Evolutionary conservation across 2,888 invertebrate genomes (phyloP).

Genomic region (Zaprionus obscuricornis): DNA sequence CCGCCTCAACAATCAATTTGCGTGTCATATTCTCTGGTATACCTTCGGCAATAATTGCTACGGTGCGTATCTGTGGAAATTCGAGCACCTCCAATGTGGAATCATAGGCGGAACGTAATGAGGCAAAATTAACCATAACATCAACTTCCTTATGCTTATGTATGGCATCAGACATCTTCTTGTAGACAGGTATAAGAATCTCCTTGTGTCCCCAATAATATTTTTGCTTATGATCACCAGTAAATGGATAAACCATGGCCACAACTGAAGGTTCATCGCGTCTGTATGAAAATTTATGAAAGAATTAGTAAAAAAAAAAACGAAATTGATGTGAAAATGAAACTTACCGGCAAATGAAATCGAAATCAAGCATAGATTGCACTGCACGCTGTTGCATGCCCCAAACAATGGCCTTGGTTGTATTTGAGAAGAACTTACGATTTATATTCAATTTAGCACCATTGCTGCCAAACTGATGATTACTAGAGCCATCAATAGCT

Average conservation of each 20-base stretch:
- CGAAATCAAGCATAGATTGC: conserved; percentile 85
- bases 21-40: conserved; percentile 99
- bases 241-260: conserved; percentile 99
- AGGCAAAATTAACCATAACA: conserved; percentile 98
- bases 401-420: conserved; percentile 98
- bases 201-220: conserved; percentile 99
- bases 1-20: conserved; percentile 93
- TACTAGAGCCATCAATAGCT: conserved; percentile 49
- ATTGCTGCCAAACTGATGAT: conserved; percentile 43
- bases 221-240: conserved; percentile 99
- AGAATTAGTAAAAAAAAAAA: background rate
- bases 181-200: conserved; percentile 96
- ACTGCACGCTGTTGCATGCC: conserved; percentile 99
- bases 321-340: background rate
- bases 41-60: conserved; percentile 99
- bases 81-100: conserved; percentile 97
- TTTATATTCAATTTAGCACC: conserved; percentile 66
- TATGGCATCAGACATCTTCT: conserved; percentile 98
- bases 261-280: conserved; percentile 96
- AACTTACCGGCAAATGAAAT: conserved; percentile 83
- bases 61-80: conserved; percentile 96
- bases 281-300: conserved; percentile 85
- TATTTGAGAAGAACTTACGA: conserved; percentile 89
- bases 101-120: conserved; percentile 97
- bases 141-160: conserved; percentile 97